Evolutionary conservation across 2,888 invertebrate species (phyloP).

Genomic region (Xestobium rufovillosum): DNA sequence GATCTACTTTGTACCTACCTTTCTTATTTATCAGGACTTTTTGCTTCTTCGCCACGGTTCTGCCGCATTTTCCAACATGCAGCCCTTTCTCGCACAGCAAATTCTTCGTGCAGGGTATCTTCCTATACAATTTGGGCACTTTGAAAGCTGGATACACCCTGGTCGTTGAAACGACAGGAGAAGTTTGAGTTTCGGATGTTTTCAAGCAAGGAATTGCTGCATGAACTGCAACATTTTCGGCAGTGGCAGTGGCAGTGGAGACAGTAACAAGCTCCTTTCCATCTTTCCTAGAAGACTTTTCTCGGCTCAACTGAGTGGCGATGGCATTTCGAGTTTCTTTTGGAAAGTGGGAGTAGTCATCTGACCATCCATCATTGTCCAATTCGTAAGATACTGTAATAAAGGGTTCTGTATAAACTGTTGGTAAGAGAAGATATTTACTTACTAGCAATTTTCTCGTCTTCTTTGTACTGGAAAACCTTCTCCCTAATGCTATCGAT

Average conservation of each 20-base stretch:
- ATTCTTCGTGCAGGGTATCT: constrained; percentile 25
- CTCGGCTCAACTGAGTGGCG: constrained; percentile 23
- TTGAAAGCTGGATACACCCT: constrained; percentile 3
- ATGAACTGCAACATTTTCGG: no score
- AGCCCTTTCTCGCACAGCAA: constrained; percentile 24
- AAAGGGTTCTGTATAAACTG: no score
- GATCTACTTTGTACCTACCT: no score
- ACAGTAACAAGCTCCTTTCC: no score
- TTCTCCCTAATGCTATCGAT: constrained; percentile 22
- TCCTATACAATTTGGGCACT: constrained; percentile 3
- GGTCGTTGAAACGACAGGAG: constrained; percentile 11
- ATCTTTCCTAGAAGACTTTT: constrained; percentile 12
- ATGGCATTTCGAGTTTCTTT: constrained; percentile 30
- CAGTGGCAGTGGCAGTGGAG: no score
- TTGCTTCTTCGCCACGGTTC: background rate
- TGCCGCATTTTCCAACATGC: constrained; percentile 22
- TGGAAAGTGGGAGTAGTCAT: constrained; percentile 22
- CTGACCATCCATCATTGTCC: no score
- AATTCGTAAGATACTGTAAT: no score
- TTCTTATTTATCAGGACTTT: no score
- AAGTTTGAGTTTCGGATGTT: constrained; percentile 15
- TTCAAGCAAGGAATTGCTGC: background rate
- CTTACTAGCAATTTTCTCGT: no score
- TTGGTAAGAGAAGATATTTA: no score
- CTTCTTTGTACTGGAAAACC: no score